Evolutionary conservation across 2,888 invertebrate species (phyloP), one percentile per base, ranked within the genome.

Genomic region (Adineta ricciae): DNA sequence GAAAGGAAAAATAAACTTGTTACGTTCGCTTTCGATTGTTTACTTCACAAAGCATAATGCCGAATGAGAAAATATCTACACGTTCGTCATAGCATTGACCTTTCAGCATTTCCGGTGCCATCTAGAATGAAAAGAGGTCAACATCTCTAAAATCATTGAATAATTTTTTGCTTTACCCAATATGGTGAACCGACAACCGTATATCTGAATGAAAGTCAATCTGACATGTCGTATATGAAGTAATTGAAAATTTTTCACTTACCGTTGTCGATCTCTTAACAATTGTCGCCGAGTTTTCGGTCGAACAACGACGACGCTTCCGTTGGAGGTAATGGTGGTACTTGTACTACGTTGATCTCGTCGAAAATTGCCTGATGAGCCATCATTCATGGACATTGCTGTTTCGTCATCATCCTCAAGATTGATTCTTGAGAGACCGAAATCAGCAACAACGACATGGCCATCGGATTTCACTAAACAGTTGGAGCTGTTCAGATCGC

Each of bases 21-120:
- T 14, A 36, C 88, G 95, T 95, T 46, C 11, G 11, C 5, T 64
- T 27, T 64, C 14, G 1, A 11, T 36, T n/a, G n/a, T 41, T 38
- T 41, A 78, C 78, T 93, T 97, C 97, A 90, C 97, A 97, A 7
- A 96, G 91, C 86, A 97, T 94, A 87, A 97, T 96, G 52, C 97
- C 97, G 91, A 95, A 97, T 46, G 96, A 96, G 91, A 97, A 97
- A 86, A 97, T 94, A 89, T 97, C 97, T 0, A 97, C 97, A 90
- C 96, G 96, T 90, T 97, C 96, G 89, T 97, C 96, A 90, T 97
- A 97, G 87, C 95, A 94, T 88, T 95, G 94, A 36, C 96, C 96
- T 90, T 95, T 95, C 95, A 97, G 95, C 97, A 97, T 97, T 91
- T 97, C 97, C 0, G 97, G 97, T 0, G 97, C 97, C 97, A 97